Evolutionary conservation across 2,888 invertebrate species (phyloP), one percentile per base, ranked within the genome.

Genomic region (Hedya salicella): DNA sequence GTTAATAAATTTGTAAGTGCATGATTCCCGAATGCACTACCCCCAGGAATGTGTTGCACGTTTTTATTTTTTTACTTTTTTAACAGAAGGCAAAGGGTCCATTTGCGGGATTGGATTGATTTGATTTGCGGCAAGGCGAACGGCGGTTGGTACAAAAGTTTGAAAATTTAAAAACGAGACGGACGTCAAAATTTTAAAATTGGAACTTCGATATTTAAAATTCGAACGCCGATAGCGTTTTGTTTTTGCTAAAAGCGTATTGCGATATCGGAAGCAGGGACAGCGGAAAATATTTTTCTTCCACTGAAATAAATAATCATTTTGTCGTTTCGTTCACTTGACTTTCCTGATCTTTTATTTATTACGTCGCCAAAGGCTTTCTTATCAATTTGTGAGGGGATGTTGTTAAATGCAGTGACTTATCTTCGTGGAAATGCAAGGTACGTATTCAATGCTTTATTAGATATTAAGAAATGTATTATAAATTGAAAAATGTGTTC

Each of bases 21-120:
- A 91, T 91, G 91, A 77, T 69, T 86, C 90, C 91, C 79, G 89
- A 91, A 90, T 91, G 91, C 91, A 91, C 89, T 85, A 73, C 85
- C 89, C 82, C 77, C 85, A 85, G 86, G 91, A 91, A 89, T 91
- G 91, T 89, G 75, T 76, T 91, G 91, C 91, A 91, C 91, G 91
- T 83, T 83, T 80, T 80, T 57, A 46, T 57, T 76, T 77, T 81
- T 78, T 77, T 72, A 75, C 74, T 81, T 79, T 84, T 84, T 86
- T 81, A 77, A 80, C 80, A 78, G 79, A 82, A 86, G 82, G 85
- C 83, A 84, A 86, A 87, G 82, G 81, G 75, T 84, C 90, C 90
- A 91, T 90, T 90, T 88, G 86, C 72, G 76, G 60, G 80, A 89
- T 88, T 90, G 86, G 83, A 78, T 79, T 77, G 75, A 78, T 82